Conservation (phyloP, 2,888 invertebrate genomes). For the Monoplex corrugatus region DNA sequence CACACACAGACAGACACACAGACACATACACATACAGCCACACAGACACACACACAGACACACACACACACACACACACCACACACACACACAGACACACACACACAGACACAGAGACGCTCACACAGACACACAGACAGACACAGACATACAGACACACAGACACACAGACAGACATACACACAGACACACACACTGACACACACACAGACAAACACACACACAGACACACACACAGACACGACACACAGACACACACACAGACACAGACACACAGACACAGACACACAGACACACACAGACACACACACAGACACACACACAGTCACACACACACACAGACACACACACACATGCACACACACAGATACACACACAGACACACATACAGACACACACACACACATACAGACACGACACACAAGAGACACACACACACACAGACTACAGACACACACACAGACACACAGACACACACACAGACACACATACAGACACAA, state of each 20-base stretch:
- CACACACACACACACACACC: conserved; percentile 47
- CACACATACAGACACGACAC: background rate
- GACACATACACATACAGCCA: background rate
- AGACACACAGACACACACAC: conserved; percentile 17
- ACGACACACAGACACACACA: background rate
- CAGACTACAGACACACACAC: conserved; percentile 14
- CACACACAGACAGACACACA: conserved; percentile 12
- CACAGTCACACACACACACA: conserved; percentile 24
- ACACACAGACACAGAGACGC: background rate
- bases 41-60: conserved; percentile 93
- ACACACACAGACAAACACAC: conserved; percentile 17
- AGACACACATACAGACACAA: background rate
- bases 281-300: conserved; percentile 99
- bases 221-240: conserved; percentile 17
- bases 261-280: conserved; percentile 84
- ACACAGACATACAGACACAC: background rate
- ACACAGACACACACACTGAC: background rate
- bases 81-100: conserved; percentile 26
- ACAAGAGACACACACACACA: background rate
- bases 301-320: conserved; percentile 48
- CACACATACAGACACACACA: background rate
- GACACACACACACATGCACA: background rate
- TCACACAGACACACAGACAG: background rate
- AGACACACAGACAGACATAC: background rate
- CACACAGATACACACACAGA: background rate